A percentile compares a stretch with the other conserved stretches of the same genome.
These are phyloP conservation scores for Gobio gobio DNA, from an alignment of 2,113 vertebrate genomes.

Conservation along the genomic window DNA sequence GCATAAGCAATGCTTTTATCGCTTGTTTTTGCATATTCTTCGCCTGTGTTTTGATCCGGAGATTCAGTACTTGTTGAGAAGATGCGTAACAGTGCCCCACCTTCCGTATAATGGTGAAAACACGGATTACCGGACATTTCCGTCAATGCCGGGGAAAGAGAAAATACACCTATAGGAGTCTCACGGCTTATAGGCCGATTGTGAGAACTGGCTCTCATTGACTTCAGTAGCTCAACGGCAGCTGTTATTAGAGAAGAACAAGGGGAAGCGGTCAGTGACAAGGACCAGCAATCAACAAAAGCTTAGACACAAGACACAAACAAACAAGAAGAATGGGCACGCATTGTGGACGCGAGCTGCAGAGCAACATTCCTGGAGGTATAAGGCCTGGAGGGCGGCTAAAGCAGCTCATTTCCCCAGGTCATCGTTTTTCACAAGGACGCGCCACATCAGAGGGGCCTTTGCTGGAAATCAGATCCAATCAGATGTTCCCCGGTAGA, in stretches of 20 bases:
- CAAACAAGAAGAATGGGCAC: conserved; percentile 44
- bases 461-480: conserved; percentile 59
- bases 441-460: conserved; percentile 53
- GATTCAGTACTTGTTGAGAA: too few relatives aligned
- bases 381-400: conserved; percentile 45
- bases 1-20: too few relatives aligned
- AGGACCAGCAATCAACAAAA: conserved; percentile 39
- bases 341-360: conserved; percentile 46
- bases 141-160: too few relatives aligned
- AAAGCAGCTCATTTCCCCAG: conserved; percentile 48
- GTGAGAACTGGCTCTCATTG: neutral
- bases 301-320: conserved; percentile 50
- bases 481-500: conserved; percentile 62
- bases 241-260: neutral
- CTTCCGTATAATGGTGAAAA: too few relatives aligned
- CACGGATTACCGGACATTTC: too few relatives aligned
- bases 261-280: conserved; percentile 20
- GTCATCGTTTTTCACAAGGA: conserved; percentile 56
- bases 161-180: too few relatives aligned
- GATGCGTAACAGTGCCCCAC: too few relatives aligned
- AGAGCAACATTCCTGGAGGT: conserved; percentile 55
- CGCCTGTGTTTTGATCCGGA: too few relatives aligned
- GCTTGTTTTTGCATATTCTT: too few relatives aligned
- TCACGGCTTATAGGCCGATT: neutral
- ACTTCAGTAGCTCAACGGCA: neutral